These are phyloP conservation scores for Osedax frankpressi DNA, from an alignment of 2,888 invertebrate species.

Conservation along the genomic window DNA sequence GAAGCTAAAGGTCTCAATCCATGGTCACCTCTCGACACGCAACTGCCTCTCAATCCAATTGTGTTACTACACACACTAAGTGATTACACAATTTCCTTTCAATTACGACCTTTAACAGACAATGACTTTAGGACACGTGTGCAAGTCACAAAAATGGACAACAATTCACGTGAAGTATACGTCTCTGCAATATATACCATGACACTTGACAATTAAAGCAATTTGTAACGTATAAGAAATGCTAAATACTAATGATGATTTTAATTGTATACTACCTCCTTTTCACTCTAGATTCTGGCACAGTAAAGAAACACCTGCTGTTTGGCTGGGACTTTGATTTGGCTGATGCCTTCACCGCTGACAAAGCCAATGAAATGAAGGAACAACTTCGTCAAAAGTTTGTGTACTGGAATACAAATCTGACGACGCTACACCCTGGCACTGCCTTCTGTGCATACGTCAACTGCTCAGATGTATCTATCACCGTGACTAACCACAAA, in stretches of 20 bases:
- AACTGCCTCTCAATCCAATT: neutral
- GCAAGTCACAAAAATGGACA: no score
- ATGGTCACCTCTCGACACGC: neutral
- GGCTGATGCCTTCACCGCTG: neutral
- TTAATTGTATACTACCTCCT: neutral
- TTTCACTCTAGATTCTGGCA: neutral
- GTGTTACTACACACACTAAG: no score
- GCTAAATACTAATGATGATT: no score
- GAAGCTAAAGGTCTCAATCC: neutral
- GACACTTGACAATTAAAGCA: no score
- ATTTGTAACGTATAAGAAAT: no score
- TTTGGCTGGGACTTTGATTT: constrained; percentile 7
- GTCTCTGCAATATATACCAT: no score
- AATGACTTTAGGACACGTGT: no score
- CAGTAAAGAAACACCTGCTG: neutral
- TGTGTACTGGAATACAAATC: neutral
- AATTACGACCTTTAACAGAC: no score
- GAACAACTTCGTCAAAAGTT: neutral
- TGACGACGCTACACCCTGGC: neutral
- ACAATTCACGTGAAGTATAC: no score
- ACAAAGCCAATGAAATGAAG: neutral
- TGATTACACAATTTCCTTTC: no score
- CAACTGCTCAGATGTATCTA: neutral
- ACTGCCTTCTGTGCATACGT: neutral
- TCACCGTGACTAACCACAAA: neutral